Base-by-base conservation (phyloP, 2,888 invertebrate genomes). In the Lumbricus terrestris region DNA sequence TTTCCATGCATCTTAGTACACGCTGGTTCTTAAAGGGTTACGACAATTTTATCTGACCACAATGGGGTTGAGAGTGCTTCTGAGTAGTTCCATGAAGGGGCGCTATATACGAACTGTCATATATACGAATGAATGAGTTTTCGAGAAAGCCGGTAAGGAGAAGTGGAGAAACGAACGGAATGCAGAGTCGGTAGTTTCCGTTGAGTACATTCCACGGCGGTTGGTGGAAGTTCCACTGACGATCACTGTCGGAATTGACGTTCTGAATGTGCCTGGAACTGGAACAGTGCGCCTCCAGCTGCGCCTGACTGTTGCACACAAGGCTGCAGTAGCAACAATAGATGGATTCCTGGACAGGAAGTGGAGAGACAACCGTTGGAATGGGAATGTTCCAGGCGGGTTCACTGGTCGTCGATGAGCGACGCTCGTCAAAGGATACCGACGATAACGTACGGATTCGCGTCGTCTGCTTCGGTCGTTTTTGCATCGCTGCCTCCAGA, bases 151-250 rank as follows among this genome's bases (percentile, higher is more conserved):
- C 40, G 15, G 40, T 11, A 15, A 69, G 42, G 18, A 18, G 15
- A 16, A 40, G 33, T n/a, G n/a, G n/a, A 82, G 69, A 29, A 34
- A 88, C 93, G 92, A 91, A 94, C 94, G 91, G 93, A 34, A 90
- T 69, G 92, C 94, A 94, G 15, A 94, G 92, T 88, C 92, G 92
- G 89, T 93, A 94, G 88, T 90, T 91, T 23, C 92, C 91, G 8
- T 91, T 92, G 8, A 91, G 89, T 3, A 93, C 91, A 0, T 93
- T 93, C 94, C 94, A 94, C 2, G 94, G 94, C 37, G 94, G 94
- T 89, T 94, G 94, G 54, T 94, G 91, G 92, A 92, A 94, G 92
- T 94, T 95, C 94, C 94, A 95, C 93, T 94, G 94, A 89, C 94
- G 94, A 88, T 94, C 94, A 42, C 93, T 93, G 91, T 94, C 94